Conservation (phyloP, 1,140 invertebrate species). For the Heliconius hewitsoni region DNA sequence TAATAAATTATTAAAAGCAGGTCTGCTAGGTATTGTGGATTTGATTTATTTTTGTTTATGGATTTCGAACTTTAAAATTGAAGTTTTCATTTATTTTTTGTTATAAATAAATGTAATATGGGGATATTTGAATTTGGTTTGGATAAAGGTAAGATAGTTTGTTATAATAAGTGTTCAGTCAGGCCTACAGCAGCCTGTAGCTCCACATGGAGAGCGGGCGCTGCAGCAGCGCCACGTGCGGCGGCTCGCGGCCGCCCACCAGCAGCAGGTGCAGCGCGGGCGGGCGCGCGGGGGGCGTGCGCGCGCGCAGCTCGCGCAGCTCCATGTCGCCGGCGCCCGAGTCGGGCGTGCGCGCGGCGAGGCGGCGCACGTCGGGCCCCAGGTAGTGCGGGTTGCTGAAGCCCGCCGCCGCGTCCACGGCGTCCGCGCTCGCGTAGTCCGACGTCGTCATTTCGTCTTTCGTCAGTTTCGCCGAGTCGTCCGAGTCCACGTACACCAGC, state of each 20-base stretch:
- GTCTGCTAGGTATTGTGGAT: not conserved
- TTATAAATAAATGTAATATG: not conserved
- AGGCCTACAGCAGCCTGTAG: constrained; percentile 58
- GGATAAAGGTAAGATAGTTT: not conserved
- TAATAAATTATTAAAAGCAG: not conserved
- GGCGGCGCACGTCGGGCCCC: constrained; percentile 82
- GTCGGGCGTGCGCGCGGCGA: constrained; percentile 63
- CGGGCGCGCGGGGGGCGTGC: constrained; percentile 32
- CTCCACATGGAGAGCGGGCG: constrained; percentile 72
- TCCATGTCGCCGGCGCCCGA: constrained; percentile 64
- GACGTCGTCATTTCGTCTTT: constrained; percentile 87
- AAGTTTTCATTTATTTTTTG: not conserved
- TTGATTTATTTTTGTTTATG: not conserved
- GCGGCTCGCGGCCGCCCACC: constrained; percentile 65
- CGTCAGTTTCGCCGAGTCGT: constrained; percentile 72
- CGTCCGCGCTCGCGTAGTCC: constrained; percentile 89
- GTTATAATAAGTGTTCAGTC: not conserved
- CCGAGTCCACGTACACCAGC: constrained; percentile 87
- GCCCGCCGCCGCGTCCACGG: constrained; percentile 83
- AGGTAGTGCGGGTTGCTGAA: constrained; percentile 90
- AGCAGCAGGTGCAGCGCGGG: constrained; percentile 56
- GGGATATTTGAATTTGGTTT: not conserved
- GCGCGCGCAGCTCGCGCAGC: constrained; percentile 53
- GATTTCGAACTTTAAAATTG: not conserved
- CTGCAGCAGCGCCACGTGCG: constrained; percentile 62